These are phyloP conservation scores for Hemichromis elongatus DNA, from an alignment of 2,113 vertebrate species.

Conservation along the genomic window DNA sequence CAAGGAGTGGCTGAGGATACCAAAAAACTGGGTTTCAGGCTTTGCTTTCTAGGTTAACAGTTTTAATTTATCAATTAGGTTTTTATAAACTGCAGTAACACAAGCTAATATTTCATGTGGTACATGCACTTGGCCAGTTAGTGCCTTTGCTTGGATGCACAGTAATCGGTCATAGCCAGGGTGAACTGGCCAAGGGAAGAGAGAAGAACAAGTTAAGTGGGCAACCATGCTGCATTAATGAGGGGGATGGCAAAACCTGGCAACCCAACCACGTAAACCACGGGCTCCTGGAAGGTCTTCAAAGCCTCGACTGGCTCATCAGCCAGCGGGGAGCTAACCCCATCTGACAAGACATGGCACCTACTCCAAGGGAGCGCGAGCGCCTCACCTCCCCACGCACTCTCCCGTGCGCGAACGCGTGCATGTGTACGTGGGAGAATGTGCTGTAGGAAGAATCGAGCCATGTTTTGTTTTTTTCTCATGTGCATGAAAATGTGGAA, in stretches of 20 bases:
- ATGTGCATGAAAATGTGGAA: constrained; percentile 14
- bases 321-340: constrained; percentile 48
- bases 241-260: constrained; percentile 62
- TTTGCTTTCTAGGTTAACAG: not conserved
- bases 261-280: constrained; percentile 56
- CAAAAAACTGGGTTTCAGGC: not conserved
- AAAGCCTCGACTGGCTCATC: constrained; percentile 59
- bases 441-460: not conserved
- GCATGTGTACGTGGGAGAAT: not conserved
- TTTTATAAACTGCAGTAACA: not conserved
- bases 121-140: not conserved
- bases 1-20: fast-evolving
- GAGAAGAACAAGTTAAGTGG: constrained; percentile 42
- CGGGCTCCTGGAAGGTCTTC: constrained; percentile 52
- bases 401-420: not conserved
- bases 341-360: constrained; percentile 68
- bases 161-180: constrained; percentile 8
- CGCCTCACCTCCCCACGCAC: constrained; percentile 22
- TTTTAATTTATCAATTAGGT: not conserved
- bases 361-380: constrained; percentile 22
- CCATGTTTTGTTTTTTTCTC: not conserved
- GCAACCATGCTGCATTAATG: constrained; percentile 64
- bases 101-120: not conserved
- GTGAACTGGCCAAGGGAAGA: constrained; percentile 12
- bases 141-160: constrained; percentile 20